Base-by-base conservation (phyloP, 2,888 invertebrate genomes). In the Netelia fuscicornis region DNA sequence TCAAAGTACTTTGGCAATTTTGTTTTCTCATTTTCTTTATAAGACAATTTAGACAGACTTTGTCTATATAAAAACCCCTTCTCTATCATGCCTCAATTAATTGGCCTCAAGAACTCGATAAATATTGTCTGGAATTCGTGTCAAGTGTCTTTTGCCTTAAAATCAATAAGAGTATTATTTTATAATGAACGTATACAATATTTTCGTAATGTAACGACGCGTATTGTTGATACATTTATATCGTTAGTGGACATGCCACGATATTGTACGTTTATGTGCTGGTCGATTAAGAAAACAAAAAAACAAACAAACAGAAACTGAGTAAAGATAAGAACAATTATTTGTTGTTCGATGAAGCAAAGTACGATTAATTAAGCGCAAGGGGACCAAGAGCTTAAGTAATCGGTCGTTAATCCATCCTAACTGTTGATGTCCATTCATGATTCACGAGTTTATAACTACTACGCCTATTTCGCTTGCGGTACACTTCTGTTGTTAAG, bases 191-290 rank as follows among this genome's bases (percentile, higher is more conserved):
- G 65, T 88, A 85, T 83, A 88, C 76, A 86, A 75, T 86, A 87
- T 88, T 85, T 87, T 86, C 78, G 72, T 83, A 76, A 77, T 83
- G 72, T 75, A 85, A 85, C 83, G 85, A 78, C 82, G 84, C 80
- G 79, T 86, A 84, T 86, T 87, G 84, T 84, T 84, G 84, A 84
- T 87, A 83, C 56, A 84, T 86, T 84, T 82, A 85, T 86, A 86
- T 71, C 52, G 25, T 30, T 76, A 80, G 79, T 75, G 42, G 67
- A 80, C 54, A 68, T 67, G 65, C 65, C 70, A 74, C 52, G 17
- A 62, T 77, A 71, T 70, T 64, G 67, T 80, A 76, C 52, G 75
- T 54, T 52, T 72, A 76, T 70, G 78, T 87, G 64, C 78, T 84
- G 67, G 71, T 85, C 81, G 79, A 67, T 83, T 54, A 42, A 80